Conservation (phyloP, 2,797 vertebrate species). For the Typhlichthys subterraneus region DNA sequence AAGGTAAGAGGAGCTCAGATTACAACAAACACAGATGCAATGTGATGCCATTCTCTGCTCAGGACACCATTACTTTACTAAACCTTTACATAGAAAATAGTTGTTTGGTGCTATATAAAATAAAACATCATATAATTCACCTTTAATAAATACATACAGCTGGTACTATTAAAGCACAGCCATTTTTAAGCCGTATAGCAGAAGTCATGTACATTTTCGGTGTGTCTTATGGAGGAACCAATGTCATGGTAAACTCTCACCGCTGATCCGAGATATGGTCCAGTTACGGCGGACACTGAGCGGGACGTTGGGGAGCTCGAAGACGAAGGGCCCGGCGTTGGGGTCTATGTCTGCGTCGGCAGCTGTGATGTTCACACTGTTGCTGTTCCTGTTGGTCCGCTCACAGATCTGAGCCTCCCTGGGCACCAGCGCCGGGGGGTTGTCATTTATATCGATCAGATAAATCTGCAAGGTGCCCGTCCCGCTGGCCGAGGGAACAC, state of each 20-base stretch:
- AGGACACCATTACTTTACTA: too few species aligned
- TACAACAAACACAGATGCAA: too few species aligned
- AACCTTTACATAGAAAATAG: too few species aligned
- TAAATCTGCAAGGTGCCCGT: slow-evolving; percentile 93
- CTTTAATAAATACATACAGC: too few species aligned
- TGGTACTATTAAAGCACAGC: too few species aligned
- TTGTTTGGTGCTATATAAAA: too few species aligned
- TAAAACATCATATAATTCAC: too few species aligned
- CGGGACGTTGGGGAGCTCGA: slow-evolving; percentile 87
- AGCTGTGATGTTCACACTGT: slow-evolving; percentile 91
- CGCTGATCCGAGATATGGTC: slow-evolving; percentile 90
- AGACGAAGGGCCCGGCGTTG: slow-evolving; percentile 91
- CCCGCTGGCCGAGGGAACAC: slow-evolving; percentile 87
- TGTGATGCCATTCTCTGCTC: too few species aligned
- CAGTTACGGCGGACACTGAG: slow-evolving; percentile 87
- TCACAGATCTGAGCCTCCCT: slow-evolving; percentile 93
- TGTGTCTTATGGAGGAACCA: not conserved
- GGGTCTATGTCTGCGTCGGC: slow-evolving; percentile 88
- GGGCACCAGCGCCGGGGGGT: slow-evolving; percentile 87
- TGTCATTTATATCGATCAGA: slow-evolving; percentile 95
- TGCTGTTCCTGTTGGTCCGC: slow-evolving; percentile 81
- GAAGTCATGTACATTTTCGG: not conserved
- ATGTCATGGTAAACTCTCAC: slow-evolving; percentile 69
- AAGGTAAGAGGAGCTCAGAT: too few species aligned
- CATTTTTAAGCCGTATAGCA: too few species aligned